Base-by-base conservation (phyloP, 2,888 invertebrate species). In the Taphrorychus bicolor region DNA sequence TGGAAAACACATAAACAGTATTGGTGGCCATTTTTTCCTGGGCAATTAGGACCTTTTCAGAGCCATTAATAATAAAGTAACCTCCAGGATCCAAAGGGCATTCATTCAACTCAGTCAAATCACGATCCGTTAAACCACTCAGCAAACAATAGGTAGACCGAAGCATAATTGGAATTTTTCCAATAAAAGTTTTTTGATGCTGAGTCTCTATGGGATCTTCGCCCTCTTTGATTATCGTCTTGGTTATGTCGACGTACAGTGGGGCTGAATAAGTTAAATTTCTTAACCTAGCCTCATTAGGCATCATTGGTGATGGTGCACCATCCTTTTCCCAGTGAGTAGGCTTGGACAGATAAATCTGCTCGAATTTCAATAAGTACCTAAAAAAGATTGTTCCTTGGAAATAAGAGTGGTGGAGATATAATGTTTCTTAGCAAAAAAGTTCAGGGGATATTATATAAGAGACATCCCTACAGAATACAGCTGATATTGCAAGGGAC, bases 281-380 rank as follows among this genome's bases (percentile, higher is more conserved):
- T 66, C 99, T 87, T 59, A 99, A 87, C 70, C 99, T 89, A 3
- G 99, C 99, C 84, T 99, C 99, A 79, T 99, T 99, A 0, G 99
- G 99, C 97, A 99, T 99, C 98, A 99, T 98, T 66, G 98, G 97
- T 65, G 95, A 94, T 11, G 98, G 98, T 0, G 98, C 96, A 79
- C 99, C 99, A 86, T 99, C 99, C 84, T 99, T 99, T 82, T 99
- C 99, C 99, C 99, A 99, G 86, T 99, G 99, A 5, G 98, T 99
- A 1, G 99, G 99, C 82, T 99, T 99, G 0, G 98, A 98, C 51
- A 99, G 83, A 81, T 99, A 99, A 80, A 99, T 98, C 84, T 99
- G 98, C 82, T 98, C 98, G 83, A 99, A 99, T 83, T 98, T 99
- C 5, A 99, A 82, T 41, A 95, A 84, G 84, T 97, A 98, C 70